Evolutionary conservation across 2,797 vertebrate species (phyloP).

Genomic region (Paguma larvata): DNA sequence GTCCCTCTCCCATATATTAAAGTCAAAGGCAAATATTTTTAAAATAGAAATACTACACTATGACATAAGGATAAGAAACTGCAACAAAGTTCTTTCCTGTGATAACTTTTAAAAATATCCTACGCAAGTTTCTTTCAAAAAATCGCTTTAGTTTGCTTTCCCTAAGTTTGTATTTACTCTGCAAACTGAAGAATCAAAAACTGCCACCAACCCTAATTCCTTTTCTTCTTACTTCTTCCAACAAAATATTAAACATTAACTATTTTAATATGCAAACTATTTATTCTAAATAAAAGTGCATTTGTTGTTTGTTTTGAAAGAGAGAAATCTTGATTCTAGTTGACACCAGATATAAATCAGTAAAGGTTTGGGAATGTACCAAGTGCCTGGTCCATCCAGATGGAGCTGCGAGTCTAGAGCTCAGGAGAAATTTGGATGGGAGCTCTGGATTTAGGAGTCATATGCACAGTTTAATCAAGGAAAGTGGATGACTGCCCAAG

Average conservation of each 20-base stretch:
- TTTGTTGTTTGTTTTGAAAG: background rate
- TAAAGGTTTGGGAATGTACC: background rate
- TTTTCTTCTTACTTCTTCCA: background rate
- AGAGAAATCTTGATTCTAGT: background rate
- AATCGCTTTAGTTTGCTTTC: background rate
- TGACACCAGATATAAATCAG: background rate
- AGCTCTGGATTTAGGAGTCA: background rate
- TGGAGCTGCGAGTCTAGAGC: background rate
- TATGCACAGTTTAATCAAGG: background rate
- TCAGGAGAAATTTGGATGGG: background rate
- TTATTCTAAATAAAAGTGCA: background rate
- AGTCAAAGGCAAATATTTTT: background rate
- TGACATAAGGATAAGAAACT: background rate
- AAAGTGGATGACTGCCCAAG: background rate
- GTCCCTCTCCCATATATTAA: background rate
- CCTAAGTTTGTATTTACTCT: background rate
- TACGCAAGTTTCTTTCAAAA: background rate
- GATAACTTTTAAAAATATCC: background rate
- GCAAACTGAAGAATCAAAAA: background rate
- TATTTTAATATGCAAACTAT: background rate
- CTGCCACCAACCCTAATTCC: background rate
- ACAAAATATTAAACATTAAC: background rate
- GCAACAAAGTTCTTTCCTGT: background rate
- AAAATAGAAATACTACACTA: background rate
- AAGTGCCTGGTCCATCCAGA: background rate